Evolutionary conservation across 2,113 vertebrate genomes (phyloP), one percentile per base, ranked within the genome.

Genomic region (Thinocorus orbignyianus): DNA sequence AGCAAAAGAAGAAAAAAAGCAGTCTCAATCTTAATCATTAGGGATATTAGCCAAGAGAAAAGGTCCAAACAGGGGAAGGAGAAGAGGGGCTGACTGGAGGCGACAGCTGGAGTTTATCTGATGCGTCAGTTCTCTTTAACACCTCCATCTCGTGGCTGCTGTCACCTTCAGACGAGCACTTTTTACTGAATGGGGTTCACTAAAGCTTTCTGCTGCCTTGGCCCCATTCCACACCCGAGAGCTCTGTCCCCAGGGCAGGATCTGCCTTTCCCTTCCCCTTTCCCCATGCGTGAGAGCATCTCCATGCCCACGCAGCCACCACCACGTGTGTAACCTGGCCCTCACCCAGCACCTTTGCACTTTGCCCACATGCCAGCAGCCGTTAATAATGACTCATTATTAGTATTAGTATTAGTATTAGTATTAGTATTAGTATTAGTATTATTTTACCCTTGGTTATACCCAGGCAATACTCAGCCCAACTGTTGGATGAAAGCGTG

Each of bases 71-170:
- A 86, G 62, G 90, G 88, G 81, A 69, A 74, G 4, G 85, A 46
- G 81, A 68, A 22, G 86, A 87, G 86, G 72, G 18, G 1, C 69
- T 89, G 96, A 91, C 92, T 95, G 93, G 65, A 96, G 95, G 88
- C 5, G 94, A 95, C 96, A 97, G 96, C 96, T 97, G 96, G 93
- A 95, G 92, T 95, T 97, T 85, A 82, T 96, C 42, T 49, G 91
- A 92, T 82, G 92, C 71, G 81, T 95, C 96, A 91, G 89, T 33
- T 91, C 96, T 68, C 91, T 93, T 97, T 93, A 95, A 94, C 96
- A 96, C 96, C 95, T 97, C 94, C 73, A 17, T 91, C 80, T 37
- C 26, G 74, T 73, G 91, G 94, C 92, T 97, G 96, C 96, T 95
- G 94, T 97, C 97, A 95, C 94, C 93, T 91, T 96, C 94, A 65